A percentile compares a stretch with the other conserved stretches of the same genome.
These are phyloP conservation scores for Monochamus alternatus DNA, from an alignment of 2,888 invertebrate species.

Conservation along the genomic window DNA sequence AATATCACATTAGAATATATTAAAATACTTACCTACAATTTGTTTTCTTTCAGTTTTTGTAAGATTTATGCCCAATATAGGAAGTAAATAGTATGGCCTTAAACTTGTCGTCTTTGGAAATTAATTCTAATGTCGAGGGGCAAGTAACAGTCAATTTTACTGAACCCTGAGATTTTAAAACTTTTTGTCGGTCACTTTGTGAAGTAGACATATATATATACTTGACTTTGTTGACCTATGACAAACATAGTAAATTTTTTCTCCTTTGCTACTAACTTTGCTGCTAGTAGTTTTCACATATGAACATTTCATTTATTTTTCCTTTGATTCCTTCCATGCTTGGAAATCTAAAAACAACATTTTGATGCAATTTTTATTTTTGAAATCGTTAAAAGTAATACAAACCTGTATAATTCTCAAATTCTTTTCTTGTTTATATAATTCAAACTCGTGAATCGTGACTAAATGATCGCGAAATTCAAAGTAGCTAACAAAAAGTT, in stretches of 20 bases:
- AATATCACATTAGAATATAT: not conserved
- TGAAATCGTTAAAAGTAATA: too few relatives aligned
- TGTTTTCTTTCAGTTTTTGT: slow-evolving; percentile 3
- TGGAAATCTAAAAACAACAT: not conserved
- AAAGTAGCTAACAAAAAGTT: slow-evolving; percentile 5
- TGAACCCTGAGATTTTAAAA: not conserved
- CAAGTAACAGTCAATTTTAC: not conserved
- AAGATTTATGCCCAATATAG: not conserved
- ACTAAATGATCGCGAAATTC: slow-evolving; percentile 1
- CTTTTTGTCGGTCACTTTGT: not conserved
- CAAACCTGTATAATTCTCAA: too few relatives aligned
- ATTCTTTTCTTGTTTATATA: not conserved
- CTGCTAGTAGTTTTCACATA: not conserved
- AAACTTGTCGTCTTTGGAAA: not conserved
- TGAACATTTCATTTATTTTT: slow-evolving; percentile 1
- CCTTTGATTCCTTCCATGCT: slow-evolving; percentile 3
- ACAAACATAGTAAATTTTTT: not conserved
- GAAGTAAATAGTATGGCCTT: not conserved
- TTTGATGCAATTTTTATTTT: too few relatives aligned
- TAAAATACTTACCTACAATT: not conserved
- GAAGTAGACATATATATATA: not conserved
- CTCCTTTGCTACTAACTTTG: not conserved
- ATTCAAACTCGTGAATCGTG: not conserved
- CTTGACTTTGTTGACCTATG: not conserved
- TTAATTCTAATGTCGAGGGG: not conserved